These are phyloP conservation scores for Exocentrus adspersus DNA, from an alignment of 2,888 invertebrate genomes.

Conservation along the genomic window DNA sequence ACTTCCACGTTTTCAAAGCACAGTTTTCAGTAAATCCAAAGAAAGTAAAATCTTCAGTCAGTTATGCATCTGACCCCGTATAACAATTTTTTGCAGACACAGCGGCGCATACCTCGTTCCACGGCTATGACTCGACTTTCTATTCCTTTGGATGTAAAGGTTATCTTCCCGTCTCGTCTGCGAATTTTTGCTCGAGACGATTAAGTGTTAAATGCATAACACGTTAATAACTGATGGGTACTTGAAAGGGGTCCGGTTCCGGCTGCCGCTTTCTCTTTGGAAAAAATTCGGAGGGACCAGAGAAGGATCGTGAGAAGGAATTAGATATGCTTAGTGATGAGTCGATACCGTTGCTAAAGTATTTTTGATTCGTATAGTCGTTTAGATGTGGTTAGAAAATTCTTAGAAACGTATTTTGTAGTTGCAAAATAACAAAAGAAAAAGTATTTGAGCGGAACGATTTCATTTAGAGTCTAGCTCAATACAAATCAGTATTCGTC, in stretches of 20 bases:
- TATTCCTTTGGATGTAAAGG: conserved; percentile 16
- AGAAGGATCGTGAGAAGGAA: too few species aligned
- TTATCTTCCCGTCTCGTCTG: conserved; percentile 14
- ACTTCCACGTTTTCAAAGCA: not conserved
- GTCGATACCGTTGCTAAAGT: too few species aligned
- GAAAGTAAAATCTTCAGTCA: not conserved
- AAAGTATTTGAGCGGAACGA: too few species aligned
- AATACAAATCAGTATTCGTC: too few species aligned
- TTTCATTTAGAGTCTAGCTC: too few species aligned
- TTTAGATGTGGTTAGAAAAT: too few species aligned
- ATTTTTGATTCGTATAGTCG: too few species aligned
- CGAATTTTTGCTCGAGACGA: not conserved
- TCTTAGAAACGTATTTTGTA: too few species aligned
- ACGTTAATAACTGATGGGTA: not conserved
- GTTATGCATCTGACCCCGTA: conserved; percentile 8
- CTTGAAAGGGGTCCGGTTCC: not conserved
- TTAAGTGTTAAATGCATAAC: not conserved
- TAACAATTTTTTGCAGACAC: conserved; percentile 15
- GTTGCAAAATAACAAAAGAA: too few species aligned
- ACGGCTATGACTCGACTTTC: conserved; percentile 10
- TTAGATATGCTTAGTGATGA: too few species aligned
- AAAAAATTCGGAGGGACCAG: too few species aligned
- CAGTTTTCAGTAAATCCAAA: not conserved
- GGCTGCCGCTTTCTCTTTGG: not conserved
- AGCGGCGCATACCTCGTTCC: conserved; percentile 12